Percentiles rank a stretch among this genome's conserved stretches.
Evolutionary conservation across 2,113 vertebrate species (phyloP).

Genomic region (Megalops atlanticus): DNA sequence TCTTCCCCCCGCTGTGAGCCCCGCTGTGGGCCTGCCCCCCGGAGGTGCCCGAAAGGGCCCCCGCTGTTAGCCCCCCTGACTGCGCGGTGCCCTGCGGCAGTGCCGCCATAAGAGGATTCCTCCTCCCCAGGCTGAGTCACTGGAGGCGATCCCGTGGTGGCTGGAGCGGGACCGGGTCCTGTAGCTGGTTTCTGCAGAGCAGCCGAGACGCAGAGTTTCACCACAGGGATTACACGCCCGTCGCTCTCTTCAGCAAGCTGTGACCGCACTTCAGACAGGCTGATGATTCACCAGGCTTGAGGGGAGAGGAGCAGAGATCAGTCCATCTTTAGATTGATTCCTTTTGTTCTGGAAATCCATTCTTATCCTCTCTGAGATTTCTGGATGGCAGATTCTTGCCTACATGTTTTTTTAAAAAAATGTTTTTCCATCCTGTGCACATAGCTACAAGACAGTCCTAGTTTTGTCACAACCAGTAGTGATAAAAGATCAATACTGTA

Average conservation of each 20-base stretch:
- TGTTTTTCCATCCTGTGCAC: not conserved
- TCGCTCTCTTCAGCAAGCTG: not conserved
- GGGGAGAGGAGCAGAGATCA: not conserved
- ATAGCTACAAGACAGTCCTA: not conserved
- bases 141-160: not conserved
- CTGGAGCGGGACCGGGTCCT: not conserved
- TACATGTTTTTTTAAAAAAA: too few relatives aligned
- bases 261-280: not conserved
- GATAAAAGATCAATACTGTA: not conserved
- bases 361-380: not conserved
- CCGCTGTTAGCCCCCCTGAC: not conserved
- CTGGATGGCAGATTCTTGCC: too few relatives aligned
- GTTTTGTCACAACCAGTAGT: not conserved
- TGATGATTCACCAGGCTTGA: not conserved
- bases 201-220: not conserved
- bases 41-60: not conserved
- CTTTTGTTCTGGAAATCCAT: not conserved
- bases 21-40: not conserved
- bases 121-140: too few relatives aligned
- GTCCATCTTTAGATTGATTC: not conserved
- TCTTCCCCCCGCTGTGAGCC: not conserved
- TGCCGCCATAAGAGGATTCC: not conserved
- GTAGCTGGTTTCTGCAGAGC: not conserved
- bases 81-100: not conserved
- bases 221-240: not conserved